Conservation (phyloP, 2,113 vertebrate genomes). For the Poecilia latipinna region DNA sequence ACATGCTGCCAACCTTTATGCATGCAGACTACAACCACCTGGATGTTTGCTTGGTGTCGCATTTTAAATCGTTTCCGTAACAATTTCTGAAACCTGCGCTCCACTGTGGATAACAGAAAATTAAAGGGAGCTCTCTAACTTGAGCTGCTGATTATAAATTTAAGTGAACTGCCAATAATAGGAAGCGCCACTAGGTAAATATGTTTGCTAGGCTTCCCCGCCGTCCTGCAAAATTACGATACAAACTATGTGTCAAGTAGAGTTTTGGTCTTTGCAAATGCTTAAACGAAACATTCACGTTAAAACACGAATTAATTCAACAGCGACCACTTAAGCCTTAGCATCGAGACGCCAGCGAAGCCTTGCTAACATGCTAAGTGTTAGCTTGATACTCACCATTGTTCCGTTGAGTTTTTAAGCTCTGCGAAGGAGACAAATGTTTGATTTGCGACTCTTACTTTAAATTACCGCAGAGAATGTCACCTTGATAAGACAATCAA, state of each 20-base stretch:
- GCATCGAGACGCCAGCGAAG: background rate
- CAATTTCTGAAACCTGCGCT: background rate
- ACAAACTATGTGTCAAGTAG: fast-evolving
- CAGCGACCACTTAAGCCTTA: background rate
- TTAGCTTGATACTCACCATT: slow-evolving; percentile 73
- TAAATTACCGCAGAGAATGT: too few relatives aligned
- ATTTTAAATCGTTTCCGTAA: background rate
- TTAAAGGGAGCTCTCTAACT: background rate
- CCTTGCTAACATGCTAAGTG: background rate
- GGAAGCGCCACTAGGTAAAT: background rate
- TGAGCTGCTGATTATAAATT: background rate
- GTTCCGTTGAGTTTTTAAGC: slow-evolving; percentile 46
- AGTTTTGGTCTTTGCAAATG: background rate
- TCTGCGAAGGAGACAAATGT: slow-evolving; percentile 22
- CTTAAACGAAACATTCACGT: background rate
- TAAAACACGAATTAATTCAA: background rate
- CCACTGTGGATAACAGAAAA: slow-evolving; percentile 6
- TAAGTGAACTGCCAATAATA: background rate
- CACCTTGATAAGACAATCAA: background rate
- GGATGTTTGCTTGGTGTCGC: background rate
- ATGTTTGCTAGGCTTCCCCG: background rate
- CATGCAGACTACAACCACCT: background rate
- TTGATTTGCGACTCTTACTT: background rate
- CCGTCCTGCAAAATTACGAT: background rate
- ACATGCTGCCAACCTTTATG: slow-evolving; percentile 24